A percentile compares a stretch with the other conserved stretches of the same genome.
Conservation (phyloP, 1,140 invertebrate genomes). For the Latrodectus geometricus region DNA sequence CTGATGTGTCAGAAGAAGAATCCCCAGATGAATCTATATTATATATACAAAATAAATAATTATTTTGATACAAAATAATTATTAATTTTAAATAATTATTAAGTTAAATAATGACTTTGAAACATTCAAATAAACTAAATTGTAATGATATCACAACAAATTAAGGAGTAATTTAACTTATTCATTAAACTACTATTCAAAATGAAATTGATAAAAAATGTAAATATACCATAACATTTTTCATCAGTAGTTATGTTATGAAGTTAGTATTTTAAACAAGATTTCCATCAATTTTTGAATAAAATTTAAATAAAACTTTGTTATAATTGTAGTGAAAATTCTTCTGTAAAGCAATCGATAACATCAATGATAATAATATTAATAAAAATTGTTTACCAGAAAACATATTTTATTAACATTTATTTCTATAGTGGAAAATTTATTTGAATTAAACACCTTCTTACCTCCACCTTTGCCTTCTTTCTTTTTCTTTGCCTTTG, state of each 20-base stretch:
- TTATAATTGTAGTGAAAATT: too few species aligned
- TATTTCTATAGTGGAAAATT: background rate
- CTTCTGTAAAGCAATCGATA: too few species aligned
- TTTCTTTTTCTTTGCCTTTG: constrained; percentile 72
- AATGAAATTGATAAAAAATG: too few species aligned
- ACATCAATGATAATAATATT: too few species aligned
- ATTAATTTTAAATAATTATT: background rate
- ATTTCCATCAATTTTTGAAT: too few species aligned
- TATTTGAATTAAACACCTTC: background rate
- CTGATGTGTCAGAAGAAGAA: constrained; percentile 80
- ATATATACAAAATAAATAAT: background rate
- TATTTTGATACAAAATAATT: background rate
- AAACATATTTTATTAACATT: too few species aligned
- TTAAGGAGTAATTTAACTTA: background rate
- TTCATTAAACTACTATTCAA: background rate
- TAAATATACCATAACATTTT: too few species aligned
- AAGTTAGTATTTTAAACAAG: too few species aligned
- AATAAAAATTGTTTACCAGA: too few species aligned
- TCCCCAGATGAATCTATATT: constrained; percentile 69
- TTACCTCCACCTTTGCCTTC: constrained; percentile 68
- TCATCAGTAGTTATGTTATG: too few species aligned
- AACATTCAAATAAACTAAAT: background rate
- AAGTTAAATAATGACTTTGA: background rate
- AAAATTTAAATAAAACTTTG: too few species aligned
- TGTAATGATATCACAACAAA: background rate